A percentile compares a stretch with the other conserved stretches of the same genome.
Evolutionary conservation across 2,113 vertebrate genomes (phyloP).

Genomic region (Pygoscelis antarcticus): DNA sequence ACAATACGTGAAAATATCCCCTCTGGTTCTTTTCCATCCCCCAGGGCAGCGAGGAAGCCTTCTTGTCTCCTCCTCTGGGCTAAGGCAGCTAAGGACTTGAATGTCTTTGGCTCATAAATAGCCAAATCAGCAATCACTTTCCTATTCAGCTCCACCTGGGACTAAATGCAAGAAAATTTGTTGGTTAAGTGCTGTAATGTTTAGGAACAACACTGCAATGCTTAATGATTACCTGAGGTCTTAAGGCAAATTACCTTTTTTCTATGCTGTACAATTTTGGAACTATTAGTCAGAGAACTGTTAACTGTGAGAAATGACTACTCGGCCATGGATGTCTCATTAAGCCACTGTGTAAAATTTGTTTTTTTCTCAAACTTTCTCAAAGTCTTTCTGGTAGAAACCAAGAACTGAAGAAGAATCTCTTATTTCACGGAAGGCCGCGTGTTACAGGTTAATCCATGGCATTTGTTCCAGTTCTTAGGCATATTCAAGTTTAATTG

Average conservation of each 20-base stretch:
- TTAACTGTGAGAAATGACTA: neutral
- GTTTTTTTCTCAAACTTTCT: neutral
- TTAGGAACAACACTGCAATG: neutral
- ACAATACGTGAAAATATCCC: slow-evolving; percentile 90
- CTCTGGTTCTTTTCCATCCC: slow-evolving; percentile 85
- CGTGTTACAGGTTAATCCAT: neutral
- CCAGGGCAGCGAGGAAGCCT: slow-evolving; percentile 85
- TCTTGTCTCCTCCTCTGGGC: slow-evolving; percentile 86
- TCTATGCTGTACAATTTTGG: neutral
- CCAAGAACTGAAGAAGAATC: neutral
- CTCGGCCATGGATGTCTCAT: neutral
- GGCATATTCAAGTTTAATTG: neutral
- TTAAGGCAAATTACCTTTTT: neutral
- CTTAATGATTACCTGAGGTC: neutral
- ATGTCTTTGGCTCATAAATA: slow-evolving; percentile 90
- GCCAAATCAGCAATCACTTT: slow-evolving; percentile 87
- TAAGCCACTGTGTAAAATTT: neutral
- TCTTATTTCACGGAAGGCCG: neutral
- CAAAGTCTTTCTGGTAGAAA: neutral
- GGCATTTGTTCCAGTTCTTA: neutral
- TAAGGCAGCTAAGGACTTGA: slow-evolving; percentile 87
- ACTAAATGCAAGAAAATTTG: slow-evolving; percentile 56
- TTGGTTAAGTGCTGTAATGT: neutral
- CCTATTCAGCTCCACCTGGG: slow-evolving; percentile 90
- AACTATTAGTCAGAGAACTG: neutral